Evolutionary conservation across 2,797 vertebrate species (phyloP).

Genomic region (Discoglossus pictus): DNA sequence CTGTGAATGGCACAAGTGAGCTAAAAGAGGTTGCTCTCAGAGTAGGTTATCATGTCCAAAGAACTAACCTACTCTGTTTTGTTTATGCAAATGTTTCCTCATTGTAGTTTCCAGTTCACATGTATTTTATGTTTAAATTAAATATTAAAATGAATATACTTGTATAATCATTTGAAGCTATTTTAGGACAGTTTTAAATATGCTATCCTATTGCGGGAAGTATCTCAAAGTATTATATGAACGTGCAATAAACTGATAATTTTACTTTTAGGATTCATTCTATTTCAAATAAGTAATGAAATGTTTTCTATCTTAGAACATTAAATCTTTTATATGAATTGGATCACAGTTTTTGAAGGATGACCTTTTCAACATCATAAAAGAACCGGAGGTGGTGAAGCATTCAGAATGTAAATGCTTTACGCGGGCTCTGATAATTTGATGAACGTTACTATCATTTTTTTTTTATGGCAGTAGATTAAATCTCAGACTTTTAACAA

Average conservation of each 20-base stretch:
- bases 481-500: slow-evolving; percentile 58
- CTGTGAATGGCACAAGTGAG: too few species aligned
- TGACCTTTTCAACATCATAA: slow-evolving; percentile 76
- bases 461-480: slow-evolving; percentile 66
- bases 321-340: slow-evolving; percentile 70
- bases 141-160: too few species aligned
- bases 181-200: too few species aligned
- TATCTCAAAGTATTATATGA: slow-evolving; percentile 18
- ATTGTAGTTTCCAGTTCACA: too few species aligned
- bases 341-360: slow-evolving; percentile 70
- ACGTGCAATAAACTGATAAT: slow-evolving; percentile 53
- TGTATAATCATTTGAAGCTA: too few species aligned
- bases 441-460: slow-evolving; percentile 63
- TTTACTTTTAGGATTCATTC: slow-evolving; percentile 60
- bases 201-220: too few species aligned
- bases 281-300: slow-evolving; percentile 62
- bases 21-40: too few species aligned
- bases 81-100: too few species aligned
- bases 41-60: too few species aligned
- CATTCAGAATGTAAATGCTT: slow-evolving; percentile 65
- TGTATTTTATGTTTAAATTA: too few species aligned
- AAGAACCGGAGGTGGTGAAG: slow-evolving; percentile 62
- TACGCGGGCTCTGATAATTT: slow-evolving; percentile 66
- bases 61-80: too few species aligned
- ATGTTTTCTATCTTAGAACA: slow-evolving; percentile 66